Evolutionary conservation across 2,888 invertebrate genomes (phyloP), one percentile per base, ranked within the genome.

Genomic region (Phaonia tiefii): DNA sequence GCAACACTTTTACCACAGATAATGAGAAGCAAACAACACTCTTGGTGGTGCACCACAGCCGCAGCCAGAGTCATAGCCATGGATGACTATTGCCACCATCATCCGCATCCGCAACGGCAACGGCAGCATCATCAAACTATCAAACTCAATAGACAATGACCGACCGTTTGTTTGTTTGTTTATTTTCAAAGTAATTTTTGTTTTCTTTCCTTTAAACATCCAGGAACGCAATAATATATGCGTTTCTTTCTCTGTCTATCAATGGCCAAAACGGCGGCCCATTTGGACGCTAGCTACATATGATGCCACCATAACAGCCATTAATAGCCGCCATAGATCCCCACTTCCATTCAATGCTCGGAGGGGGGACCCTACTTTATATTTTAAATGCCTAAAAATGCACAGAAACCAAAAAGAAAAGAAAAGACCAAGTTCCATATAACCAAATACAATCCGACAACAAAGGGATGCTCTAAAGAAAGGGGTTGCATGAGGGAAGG

Each of bases 1-100:
- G 81, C 81, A 81, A 81, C 81, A 81, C 81, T 81, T 81, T 78
- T 81, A 60, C 78, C 78, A 71, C 69, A 81, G 78, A 78, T 78
- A 81, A 81, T 81, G 78, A 81, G 75, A 79, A 81, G 70, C 81
- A 79, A 81, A 79, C 75, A 81, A 79, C 75, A 78, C 78, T 67
- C 51, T 63, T 37, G 63, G 63, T 63, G 63, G 39, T 37, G 39
- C 63, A 63, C 22, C 63, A 26, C 11, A 25, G 26, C 17, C 49
- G 17, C 3, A 2, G 13, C 2, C 44, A 44, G 44, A 44, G 44
- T 2, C 44, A 44, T 4, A 49, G 15, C 49, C 31, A 31, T 3
- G 2, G 20, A 49, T 25, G 5, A 20, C 11, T 22, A 51, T 22
- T 22, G 7, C 5, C 51, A 22, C 1, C 22, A 20, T 11, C 60